Evolutionary conservation across 2,797 vertebrate genomes (phyloP), one percentile per base, ranked within the genome.

Genomic region (Heliangelus exortis): DNA sequence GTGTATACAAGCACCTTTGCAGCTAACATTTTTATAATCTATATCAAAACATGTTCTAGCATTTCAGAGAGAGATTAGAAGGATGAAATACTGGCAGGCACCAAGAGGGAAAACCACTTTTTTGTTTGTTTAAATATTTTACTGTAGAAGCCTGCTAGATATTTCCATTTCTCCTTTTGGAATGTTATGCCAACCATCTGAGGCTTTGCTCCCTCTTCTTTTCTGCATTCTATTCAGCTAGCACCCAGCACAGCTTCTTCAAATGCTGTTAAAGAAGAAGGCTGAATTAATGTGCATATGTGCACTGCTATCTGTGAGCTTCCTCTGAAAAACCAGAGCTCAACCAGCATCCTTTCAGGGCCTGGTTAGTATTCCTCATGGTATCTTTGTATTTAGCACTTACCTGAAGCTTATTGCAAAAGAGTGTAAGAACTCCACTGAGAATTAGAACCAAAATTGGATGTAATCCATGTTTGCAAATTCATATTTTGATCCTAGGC

Each of bases 121-220:
- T 93, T 96, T 96, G 96, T 90, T 95, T 95, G 88, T 55, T 80
- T 97, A 93, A 97, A 96, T 96, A 93, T 96, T 97, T 97, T 76
- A 91, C 95, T 7, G 6, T 57, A 55, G 82, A 96, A 92, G 73
- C 39, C 77, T 95, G 84, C 31, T 43, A 86, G 86, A 66, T 89
- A 17, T 84, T 93, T 83, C 68, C 62, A 65, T 88, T 84, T 84
- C 74, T 81, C 80, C 92, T 96, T 89, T 63, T 55, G 92, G 87
- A 71, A 19, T 63, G 55, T 26, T 43, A 18, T 0, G 0, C 9
- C 33, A 85, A 34, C 76, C 59, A 15, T 73, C 39, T 23, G 61
- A 79, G 68, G 31, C 41, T 43, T 92, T 17, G 0, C 43, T 82
- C 72, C 2, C 31, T 55, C 59, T 25, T 67, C 73, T 25, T 72